Evolutionary conservation across 2,888 invertebrate genomes (phyloP).

Genomic region (Rhagium mordax): DNA sequence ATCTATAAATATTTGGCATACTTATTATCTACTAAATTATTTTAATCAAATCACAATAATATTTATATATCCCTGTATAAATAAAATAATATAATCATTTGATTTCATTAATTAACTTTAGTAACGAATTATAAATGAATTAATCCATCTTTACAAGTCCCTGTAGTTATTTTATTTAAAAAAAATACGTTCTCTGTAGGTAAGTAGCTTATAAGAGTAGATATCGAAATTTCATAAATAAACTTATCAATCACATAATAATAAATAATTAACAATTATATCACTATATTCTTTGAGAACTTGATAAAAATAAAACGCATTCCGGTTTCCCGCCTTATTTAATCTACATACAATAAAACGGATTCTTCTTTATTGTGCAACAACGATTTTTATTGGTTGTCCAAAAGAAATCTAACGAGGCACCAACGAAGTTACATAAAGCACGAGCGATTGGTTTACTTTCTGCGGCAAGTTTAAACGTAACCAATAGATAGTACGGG

Average conservation of each 20-base stretch:
- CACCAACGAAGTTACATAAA: conserved; percentile 71
- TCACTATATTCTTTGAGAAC: neutral
- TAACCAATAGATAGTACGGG: conserved; percentile 70
- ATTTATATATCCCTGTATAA: too few species aligned
- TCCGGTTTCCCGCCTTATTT: conserved; percentile 45
- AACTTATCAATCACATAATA: neutral
- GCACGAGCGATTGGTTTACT: conserved; percentile 72
- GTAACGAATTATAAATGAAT: too few species aligned
- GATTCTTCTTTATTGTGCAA: conserved; percentile 64
- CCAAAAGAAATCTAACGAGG: conserved; percentile 73
- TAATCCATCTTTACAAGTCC: too few species aligned
- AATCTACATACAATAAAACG: conserved; percentile 45
- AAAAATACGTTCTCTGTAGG: too few species aligned
- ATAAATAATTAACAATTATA: neutral
- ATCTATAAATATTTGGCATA: too few species aligned
- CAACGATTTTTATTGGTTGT: conserved; percentile 57
- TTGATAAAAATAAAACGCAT: neutral
- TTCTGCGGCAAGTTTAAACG: conserved; percentile 76
- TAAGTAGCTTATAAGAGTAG: too few species aligned
- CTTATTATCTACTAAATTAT: too few species aligned
- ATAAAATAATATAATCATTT: too few species aligned
- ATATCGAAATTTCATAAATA: neutral
- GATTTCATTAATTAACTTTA: too few species aligned
- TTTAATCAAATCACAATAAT: too few species aligned
- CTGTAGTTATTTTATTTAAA: too few species aligned